Base-by-base conservation (phyloP, 2,888 invertebrate genomes). In the Stenurella melanura region DNA sequence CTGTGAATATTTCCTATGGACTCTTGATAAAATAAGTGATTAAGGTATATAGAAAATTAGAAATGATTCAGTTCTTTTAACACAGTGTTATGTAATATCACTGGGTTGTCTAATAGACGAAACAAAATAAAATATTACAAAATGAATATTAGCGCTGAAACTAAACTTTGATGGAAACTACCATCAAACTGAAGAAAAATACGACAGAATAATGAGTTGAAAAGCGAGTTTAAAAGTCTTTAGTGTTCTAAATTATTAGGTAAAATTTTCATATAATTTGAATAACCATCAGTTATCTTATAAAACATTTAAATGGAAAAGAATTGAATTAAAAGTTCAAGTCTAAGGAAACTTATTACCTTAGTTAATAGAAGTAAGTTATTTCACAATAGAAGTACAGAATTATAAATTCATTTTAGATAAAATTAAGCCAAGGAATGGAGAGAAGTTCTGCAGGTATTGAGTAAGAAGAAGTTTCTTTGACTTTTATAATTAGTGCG, bases 301-400 rank as follows among this genome's bases (percentile, higher is more conserved):
- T 64, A n/a, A 19, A 64, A 18, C 64, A 18, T 64, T 64, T 38
- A 17, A 38, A 42, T 42, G 64, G 64, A 42, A 64, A 17, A 42
- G 19, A 64, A 19, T 64, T 64, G 18, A 64, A 64, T 64, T 34
- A 64, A 64, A 64, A 64, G 64, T 64, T 42, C 18, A 15, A 64
- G 42, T 42, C 18, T 42, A 42, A 42, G 64, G 11, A 11, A 64
- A 17, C 18, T 38, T 64, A 63, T 63, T 42, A 42, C 42, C 42
- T 64, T 19, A 64, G 19, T 63, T 63, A 63, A 34, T 34, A 34
- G 38, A 34, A 42, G 38, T 38, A 38, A 38, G 12, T 42, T 42
- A 42, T 42, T 42, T 42, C 7, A 42, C 11, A 42, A 42, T 42
- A 42, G 42, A 42, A 42, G 42, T 42, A 4, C 42, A 42, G 15